Evolutionary conservation across 2,113 vertebrate genomes (phyloP).

Genomic region (Rattus rattus): DNA sequence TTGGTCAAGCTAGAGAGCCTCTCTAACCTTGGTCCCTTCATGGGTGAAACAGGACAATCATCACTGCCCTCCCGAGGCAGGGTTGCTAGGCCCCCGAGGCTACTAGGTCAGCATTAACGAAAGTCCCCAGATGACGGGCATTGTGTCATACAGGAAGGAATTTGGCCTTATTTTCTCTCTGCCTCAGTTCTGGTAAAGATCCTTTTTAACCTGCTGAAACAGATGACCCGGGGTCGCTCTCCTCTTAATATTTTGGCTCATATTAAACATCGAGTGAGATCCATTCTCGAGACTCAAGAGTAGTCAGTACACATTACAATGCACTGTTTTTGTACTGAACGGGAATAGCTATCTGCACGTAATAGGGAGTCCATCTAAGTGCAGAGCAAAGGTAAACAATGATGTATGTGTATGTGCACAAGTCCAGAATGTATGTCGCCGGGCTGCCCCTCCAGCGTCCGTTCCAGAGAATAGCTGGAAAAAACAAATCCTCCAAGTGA

Average conservation of each 20-base stretch:
- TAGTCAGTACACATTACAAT: neutral
- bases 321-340: neutral
- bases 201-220: constrained; percentile 25
- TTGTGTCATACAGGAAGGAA: constrained; percentile 1
- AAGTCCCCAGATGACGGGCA: neutral
- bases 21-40: neutral
- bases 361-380: neutral
- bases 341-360: neutral
- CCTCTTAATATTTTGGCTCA: neutral
- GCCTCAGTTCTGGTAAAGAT: neutral
- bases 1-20: constrained; percentile 37
- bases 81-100: neutral
- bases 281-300: constrained; percentile 34
- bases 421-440: neutral
- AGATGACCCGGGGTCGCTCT: neutral
- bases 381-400: neutral
- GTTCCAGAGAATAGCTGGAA: neutral
- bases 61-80: neutral
- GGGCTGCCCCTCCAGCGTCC: neutral
- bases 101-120: neutral
- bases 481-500: neutral
- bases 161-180: neutral
- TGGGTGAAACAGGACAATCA: neutral
- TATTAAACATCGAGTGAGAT: neutral
- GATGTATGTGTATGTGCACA: accelerated